These are phyloP conservation scores for Lepidothrix coronata DNA, from an alignment of 2,113 vertebrate species.

Conservation along the genomic window DNA sequence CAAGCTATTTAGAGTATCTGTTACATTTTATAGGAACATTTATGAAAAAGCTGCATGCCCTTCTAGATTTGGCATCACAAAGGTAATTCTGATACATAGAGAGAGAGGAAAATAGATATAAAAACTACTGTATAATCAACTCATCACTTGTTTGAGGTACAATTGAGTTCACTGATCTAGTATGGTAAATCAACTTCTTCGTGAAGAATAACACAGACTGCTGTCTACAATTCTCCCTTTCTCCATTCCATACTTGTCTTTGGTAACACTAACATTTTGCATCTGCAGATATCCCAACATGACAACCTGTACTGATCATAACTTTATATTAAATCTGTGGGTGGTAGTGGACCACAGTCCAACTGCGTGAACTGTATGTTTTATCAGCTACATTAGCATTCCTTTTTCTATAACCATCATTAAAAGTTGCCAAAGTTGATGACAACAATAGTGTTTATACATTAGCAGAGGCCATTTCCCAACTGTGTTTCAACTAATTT, in stretches of 20 bases:
- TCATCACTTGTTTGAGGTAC: not conserved
- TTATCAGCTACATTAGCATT: not conserved
- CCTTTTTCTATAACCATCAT: not conserved
- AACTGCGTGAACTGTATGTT: not conserved
- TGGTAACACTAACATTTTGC: not conserved
- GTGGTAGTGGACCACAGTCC: not conserved
- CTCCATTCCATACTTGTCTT: not conserved
- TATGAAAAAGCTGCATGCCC: not conserved
- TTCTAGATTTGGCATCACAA: not conserved
- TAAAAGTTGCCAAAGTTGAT: not conserved
- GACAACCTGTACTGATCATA: not conserved
- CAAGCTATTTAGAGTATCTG: not conserved
- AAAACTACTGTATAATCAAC: not conserved
- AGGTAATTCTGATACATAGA: not conserved
- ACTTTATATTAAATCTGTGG: not conserved
- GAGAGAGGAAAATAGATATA: not conserved
- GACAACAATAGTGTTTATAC: not conserved
- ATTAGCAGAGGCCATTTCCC: not conserved
- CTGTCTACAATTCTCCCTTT: not conserved
- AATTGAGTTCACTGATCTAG: not conserved
- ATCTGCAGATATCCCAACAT: not conserved
- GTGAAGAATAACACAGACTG: not conserved
- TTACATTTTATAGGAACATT: not conserved
- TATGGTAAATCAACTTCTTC: not conserved
- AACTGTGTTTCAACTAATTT: not conserved